Percentiles rank a stretch among this genome's conserved stretches.
These are phyloP conservation scores for Sebastes reedi DNA, from an alignment of 2,797 vertebrate genomes.

Conservation along the genomic window DNA sequence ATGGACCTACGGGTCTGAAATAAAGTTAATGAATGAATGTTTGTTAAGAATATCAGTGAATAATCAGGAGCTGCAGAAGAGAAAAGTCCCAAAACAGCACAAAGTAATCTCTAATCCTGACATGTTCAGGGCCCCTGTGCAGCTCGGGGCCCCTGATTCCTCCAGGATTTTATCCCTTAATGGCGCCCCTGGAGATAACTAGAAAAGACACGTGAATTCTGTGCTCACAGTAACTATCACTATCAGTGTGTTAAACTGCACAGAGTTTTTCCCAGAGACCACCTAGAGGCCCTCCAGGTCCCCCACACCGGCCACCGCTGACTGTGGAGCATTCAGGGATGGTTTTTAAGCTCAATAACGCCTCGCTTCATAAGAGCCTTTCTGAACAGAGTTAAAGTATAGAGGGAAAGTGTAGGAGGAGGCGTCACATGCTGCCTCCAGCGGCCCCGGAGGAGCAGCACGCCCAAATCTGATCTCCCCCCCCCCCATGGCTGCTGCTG, in stretches of 20 bases:
- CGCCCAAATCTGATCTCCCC: constrained; percentile 62
- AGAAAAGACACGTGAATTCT: not conserved
- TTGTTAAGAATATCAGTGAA: not conserved
- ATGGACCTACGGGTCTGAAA: too few species aligned
- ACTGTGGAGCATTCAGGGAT: not conserved
- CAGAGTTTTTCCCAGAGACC: not conserved
- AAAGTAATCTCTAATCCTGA: not conserved
- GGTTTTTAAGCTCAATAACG: not conserved
- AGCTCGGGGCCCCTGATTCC: not conserved
- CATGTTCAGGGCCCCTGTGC: constrained; percentile 12
- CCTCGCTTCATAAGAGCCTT: constrained; percentile 40
- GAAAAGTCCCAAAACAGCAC: not conserved
- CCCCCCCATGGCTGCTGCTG: constrained; percentile 47
- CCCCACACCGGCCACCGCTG: not conserved
- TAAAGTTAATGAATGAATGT: too few species aligned
- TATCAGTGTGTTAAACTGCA: not conserved
- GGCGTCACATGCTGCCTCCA: constrained; percentile 55
- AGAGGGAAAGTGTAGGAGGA: constrained; percentile 55
- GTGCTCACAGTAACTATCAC: not conserved
- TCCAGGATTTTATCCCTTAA: not conserved
- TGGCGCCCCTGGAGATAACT: not conserved
- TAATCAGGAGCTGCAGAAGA: not conserved
- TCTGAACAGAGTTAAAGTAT: not conserved
- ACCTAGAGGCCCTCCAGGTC: not conserved
- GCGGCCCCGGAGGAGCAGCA: constrained; percentile 66